Base-by-base conservation (phyloP, 2,888 invertebrate species). In the Papilio protenor region DNA sequence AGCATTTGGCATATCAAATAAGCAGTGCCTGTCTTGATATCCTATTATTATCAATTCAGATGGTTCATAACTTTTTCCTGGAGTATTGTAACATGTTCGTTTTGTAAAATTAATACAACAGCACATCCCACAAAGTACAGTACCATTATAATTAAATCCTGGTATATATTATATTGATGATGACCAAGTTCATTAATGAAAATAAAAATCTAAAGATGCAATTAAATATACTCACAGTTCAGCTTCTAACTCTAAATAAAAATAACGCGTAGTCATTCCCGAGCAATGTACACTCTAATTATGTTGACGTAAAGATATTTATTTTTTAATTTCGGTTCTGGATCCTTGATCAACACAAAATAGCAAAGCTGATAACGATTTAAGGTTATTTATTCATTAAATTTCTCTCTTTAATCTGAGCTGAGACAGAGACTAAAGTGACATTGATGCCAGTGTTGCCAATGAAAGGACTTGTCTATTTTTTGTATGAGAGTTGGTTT, bases 201-300 rank as follows among this genome's bases (percentile, higher is more conserved):
- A 45, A 21, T 16, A 1, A 18, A 18, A 18, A 16, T 18, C 4
- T 49, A n/a, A 14, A 21, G 45, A 0, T 33, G 47, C 47, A 71
- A 75, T 55, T 11, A 18, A 69, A 45, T n/a, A 23, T 81, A 89
- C 92, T 92, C 82, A 92, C 92, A 87, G 79, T 40, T 91, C 87
- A 69, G 91, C 80, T 79, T 85, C 83, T 61, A 85, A 73, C 74
- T 89, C 86, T 79, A 92, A 83, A 79, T 92, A 92, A 81, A 89
- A 90, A 82, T 89, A 89, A 45, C 82, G 86, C 75, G 81, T 76
- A 66, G 77, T 83, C 88, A 88, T 88, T 77, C 81, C 83, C 79
- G 11, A 64, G 64, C 4, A 23, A 11, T n/a, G 55, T 23, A 61
- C 18, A 72, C 33, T 61, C n/a, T 52, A 64, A 23, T 40, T 18